Base-by-base conservation (phyloP, 2,888 invertebrate species). In the Hyles lineata region DNA sequence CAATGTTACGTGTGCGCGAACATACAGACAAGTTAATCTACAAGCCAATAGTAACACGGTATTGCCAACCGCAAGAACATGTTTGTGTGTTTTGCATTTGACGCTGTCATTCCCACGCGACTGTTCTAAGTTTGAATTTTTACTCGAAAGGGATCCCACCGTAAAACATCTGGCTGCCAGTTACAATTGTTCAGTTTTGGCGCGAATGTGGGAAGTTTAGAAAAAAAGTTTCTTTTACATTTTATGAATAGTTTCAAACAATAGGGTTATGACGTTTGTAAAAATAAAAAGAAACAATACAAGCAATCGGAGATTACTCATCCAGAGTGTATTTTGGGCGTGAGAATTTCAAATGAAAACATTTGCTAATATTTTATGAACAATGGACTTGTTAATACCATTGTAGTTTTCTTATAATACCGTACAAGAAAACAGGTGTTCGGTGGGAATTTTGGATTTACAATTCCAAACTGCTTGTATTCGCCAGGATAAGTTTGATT, bases 41-140 rank as follows among this genome's bases (percentile, higher is more conserved):
- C 43, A 62, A 55, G 25, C 7, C 8, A 17, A 17, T 8, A 32
- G 23, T 23, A 17, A 32, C 15, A n/a, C 7, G 50, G 21, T 32
- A 15, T 55, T 55, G 9, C 52, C 21, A 21, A 29, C 29, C 62
- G 71, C 25, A 71, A 15, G 32, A 32, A 21, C 52, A 71, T 52
- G 4, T 29, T 62, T 52, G 71, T 23, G 17, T 43, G 23, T 71
- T 71, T 71, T 32, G 71, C 71, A 62, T 71, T 63, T 63, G 71
- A 71, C 61, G 62, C 35, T 21, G 62, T 43, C 71, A 71, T 71
- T 71, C 71, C 71, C 71, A 71, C 71, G 71, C 71, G 71, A 63
- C 19, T 63, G 62, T 71, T 62, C 62, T 62, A 62, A 63, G 62
- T 67, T 43, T 67, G 67, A 67, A 67, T 67, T 43, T 67, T 67